Evolutionary conservation across 2,113 vertebrate species (phyloP).

Genomic region (Catharus bicknelli): DNA sequence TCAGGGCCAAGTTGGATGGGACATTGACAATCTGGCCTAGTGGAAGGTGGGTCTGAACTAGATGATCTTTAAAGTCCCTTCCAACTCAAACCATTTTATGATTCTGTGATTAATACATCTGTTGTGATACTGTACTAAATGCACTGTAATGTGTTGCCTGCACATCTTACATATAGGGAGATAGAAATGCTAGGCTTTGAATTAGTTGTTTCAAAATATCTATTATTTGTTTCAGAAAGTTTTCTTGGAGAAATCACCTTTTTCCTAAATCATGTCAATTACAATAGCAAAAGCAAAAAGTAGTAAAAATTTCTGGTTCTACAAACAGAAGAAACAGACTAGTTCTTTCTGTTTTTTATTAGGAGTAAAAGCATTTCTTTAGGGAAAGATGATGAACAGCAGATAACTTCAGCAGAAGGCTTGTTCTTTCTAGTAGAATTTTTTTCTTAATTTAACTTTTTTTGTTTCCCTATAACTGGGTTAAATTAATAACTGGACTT

Average conservation of each 20-base stretch:
- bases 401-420: background rate
- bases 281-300: background rate
- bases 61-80: background rate
- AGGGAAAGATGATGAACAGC: background rate
- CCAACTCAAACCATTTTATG: background rate
- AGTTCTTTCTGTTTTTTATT: background rate
- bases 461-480: background rate
- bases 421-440: background rate
- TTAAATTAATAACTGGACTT: background rate
- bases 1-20: background rate
- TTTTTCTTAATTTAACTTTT: background rate
- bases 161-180: background rate
- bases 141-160: background rate
- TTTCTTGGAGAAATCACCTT: background rate
- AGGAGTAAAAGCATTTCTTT: background rate
- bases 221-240: background rate
- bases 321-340: background rate
- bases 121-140: background rate
- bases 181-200: background rate
- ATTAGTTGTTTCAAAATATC: background rate
- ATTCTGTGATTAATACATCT: background rate
- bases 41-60: background rate
- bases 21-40: background rate
- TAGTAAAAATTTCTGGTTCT: background rate
- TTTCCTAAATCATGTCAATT: background rate